These are phyloP conservation scores for Zootermopsis nevadensis DNA, from an alignment of 2,888 invertebrate genomes.

Conservation along the genomic window DNA sequence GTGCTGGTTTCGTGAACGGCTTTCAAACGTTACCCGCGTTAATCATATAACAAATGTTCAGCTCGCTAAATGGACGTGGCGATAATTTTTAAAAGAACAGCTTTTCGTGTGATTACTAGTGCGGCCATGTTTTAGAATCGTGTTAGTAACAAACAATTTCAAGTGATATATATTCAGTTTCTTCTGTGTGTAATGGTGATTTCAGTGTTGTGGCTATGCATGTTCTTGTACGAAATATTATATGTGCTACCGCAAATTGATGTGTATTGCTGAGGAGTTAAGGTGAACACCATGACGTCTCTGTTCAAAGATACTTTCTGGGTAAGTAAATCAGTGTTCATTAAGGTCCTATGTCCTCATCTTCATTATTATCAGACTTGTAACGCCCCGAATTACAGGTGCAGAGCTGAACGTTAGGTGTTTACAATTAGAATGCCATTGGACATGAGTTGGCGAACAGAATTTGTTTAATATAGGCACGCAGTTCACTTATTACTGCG, in stretches of 20 bases:
- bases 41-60: not conserved
- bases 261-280: not conserved
- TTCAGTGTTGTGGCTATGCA: not conserved
- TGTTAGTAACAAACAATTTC: not conserved
- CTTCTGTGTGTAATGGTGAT: not conserved
- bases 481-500: too few relatives aligned
- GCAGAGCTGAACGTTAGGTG: too few relatives aligned
- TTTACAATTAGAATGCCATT: too few relatives aligned
- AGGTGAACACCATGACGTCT: constrained; percentile 32
- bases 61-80: not conserved
- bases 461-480: too few relatives aligned
- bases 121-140: not conserved
- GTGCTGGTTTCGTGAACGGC: not conserved
- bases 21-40: constrained; percentile 33
- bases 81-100: not conserved
- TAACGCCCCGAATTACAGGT: too few relatives aligned
- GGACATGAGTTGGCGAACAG: too few relatives aligned
- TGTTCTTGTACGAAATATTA: not conserved
- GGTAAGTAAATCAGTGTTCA: constrained; percentile 61
- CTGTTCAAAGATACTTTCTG: constrained; percentile 71
- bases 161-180: not conserved
- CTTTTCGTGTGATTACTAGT: constrained; percentile 3
- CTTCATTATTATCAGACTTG: too few relatives aligned
- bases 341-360: too few relatives aligned
- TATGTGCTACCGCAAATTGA: not conserved